Evolutionary conservation across 2,113 vertebrate species (phyloP).

Genomic region (Amazona guildingii): DNA sequence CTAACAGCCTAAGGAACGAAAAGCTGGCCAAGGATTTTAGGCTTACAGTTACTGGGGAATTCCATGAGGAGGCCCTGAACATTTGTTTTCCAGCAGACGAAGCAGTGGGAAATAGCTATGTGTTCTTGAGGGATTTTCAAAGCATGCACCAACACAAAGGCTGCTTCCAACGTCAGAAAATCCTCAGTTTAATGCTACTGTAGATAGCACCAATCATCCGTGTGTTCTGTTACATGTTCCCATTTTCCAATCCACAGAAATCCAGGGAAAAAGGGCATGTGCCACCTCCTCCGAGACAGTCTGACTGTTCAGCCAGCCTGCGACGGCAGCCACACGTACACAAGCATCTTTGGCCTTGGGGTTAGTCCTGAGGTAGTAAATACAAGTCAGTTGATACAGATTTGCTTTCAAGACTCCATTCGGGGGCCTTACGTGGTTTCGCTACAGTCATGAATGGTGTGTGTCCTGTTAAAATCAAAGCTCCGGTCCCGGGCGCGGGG

Average conservation of each 20-base stretch:
- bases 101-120: background rate
- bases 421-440: constrained; percentile 68
- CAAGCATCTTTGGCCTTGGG: constrained; percentile 68
- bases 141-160: background rate
- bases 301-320: background rate
- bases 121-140: background rate
- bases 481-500: constrained; percentile 40
- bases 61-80: background rate
- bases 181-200: background rate
- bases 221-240: background rate
- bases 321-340: constrained; percentile 11
- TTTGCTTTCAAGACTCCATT: background rate
- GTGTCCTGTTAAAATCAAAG: constrained; percentile 71
- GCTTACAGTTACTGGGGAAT: constrained; percentile 6
- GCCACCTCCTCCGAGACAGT: background rate
- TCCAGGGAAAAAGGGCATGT: background rate
- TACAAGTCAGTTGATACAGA: constrained; percentile 19
- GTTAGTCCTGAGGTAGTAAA: constrained; percentile 79
- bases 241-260: background rate
- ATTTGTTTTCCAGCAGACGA: constrained; percentile 33
- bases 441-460: constrained; percentile 44
- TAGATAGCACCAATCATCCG: background rate
- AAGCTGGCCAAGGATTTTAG: constrained; percentile 17
- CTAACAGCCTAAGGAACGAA: constrained; percentile 59
- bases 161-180: background rate